Conservation (phyloP, 2,797 vertebrate genomes). For the Antennarius maculatus region DNA sequence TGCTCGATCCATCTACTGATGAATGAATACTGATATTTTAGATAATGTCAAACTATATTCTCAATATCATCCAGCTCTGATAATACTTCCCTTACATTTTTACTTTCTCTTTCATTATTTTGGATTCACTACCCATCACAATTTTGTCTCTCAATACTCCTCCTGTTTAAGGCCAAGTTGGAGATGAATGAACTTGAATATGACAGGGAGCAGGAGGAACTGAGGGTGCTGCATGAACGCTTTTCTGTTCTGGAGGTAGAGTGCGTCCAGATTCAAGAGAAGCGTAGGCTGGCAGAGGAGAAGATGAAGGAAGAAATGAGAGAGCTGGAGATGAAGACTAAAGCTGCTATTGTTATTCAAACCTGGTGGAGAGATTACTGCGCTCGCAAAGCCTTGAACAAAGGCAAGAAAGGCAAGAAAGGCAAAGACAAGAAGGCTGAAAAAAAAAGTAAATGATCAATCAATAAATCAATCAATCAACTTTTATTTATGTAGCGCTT, state of each 20-base stretch:
- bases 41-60: too few species aligned
- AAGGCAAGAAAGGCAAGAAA: slow-evolving; percentile 75
- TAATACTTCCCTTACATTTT: background rate
- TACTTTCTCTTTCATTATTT: background rate
- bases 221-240: slow-evolving; percentile 75
- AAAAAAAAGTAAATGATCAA: slow-evolving; percentile 13
- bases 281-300: slow-evolving; percentile 66
- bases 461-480: background rate
- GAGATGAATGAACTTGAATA: slow-evolving; percentile 73
- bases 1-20: background rate
- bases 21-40: background rate
- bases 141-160: background rate
- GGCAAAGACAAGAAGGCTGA: slow-evolving; percentile 79
- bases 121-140: background rate
- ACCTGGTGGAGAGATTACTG: slow-evolving; percentile 89
- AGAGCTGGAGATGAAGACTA: slow-evolving; percentile 75
- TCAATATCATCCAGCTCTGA: background rate
- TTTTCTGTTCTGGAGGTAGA: slow-evolving; percentile 76
- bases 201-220: slow-evolving; percentile 75
- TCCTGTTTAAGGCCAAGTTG: slow-evolving; percentile 73
- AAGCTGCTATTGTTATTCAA: slow-evolving; percentile 83
- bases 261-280: slow-evolving; percentile 83
- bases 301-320: slow-evolving; percentile 71
- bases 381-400: slow-evolving; percentile 81
- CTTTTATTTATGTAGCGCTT: too few species aligned